Evolutionary conservation across 2,888 invertebrate genomes (phyloP), one percentile per base, ranked within the genome.

Genomic region (Barypeithes pellucidus): DNA sequence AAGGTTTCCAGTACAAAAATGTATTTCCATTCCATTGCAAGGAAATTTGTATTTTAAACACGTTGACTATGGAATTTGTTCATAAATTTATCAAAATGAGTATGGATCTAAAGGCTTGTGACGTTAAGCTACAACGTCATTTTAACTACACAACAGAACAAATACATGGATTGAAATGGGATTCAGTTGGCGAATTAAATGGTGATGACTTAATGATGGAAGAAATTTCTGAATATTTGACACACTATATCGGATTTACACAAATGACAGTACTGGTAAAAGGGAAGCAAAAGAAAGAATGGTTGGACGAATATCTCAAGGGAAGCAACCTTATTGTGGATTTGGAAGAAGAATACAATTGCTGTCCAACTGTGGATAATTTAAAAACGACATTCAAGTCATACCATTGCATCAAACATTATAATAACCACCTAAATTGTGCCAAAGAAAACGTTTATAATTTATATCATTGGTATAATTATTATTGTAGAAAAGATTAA

Each of bases 1-100:
- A 41, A 41, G 41, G 41, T 41, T 41, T 41, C 41, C 41, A 12
- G n/a, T 41, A 8, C n/a, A n/a, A n/a, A n/a, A 41, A 41, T 41
- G 41, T 41, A 14, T 41, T 41, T 12, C 41, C 41, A 14, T 41
- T 41, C 5, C 12, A 14, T 12, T 41, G 41, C n/a, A 41, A 41
- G 14, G 41, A 41, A 41, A 41, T 41, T 41, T 12, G n/a, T 14
- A 41, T 41, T 41, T 41, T 41, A 41, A 41, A 41, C 9, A 41
- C 41, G 12, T 9, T 12, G 12, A 41, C 41, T 41, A 41, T 12
- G 12, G 41, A 41, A 41, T n/a, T 41, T 12, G 41, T 41, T n/a
- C 41, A 41, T 14, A 41, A 41, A 14, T 41, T 41, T 41, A 1
- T 41, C 14, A 41, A 41, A 14, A 41, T 41, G 41, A 4, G n/a